Percentiles rank a stretch among this genome's conserved stretches.
phyloP scores from a whole-genome alignment of 2,888 invertebrate species.

The Tiliacea citrago region DNA sequence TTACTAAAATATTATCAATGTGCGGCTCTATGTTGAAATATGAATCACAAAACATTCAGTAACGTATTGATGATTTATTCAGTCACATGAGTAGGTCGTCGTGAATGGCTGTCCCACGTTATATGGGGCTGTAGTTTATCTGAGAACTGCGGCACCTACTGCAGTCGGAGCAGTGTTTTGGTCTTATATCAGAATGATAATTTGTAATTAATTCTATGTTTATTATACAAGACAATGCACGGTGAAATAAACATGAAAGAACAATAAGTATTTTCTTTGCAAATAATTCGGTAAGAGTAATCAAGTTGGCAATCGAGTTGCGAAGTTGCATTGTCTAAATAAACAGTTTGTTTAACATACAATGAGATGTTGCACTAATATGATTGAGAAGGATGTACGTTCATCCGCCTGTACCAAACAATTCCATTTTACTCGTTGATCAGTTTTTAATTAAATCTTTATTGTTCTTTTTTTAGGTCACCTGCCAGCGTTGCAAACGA shows the following conservation, averaged over 20 bases:
- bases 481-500: slow-evolving; percentile 8
- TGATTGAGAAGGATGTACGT: slow-evolving; percentile 74
- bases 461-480: slow-evolving; percentile 55
- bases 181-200: background rate
- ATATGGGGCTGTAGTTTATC: background rate
- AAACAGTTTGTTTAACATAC: slow-evolving; percentile 81
- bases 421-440: slow-evolving; percentile 49
- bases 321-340: slow-evolving; percentile 70
- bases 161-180: background rate
- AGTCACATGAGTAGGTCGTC: background rate
- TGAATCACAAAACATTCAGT: slow-evolving; percentile 25
- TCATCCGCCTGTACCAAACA: slow-evolving; percentile 61
- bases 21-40: slow-evolving; percentile 5
- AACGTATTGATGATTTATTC: slow-evolving; percentile 11
- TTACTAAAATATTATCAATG: slow-evolving; percentile 31
- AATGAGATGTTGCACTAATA: slow-evolving; percentile 77
- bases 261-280: slow-evolving; percentile 44
- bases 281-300: slow-evolving; percentile 72
- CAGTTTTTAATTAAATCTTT: slow-evolving; percentile 56
- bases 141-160: background rate
- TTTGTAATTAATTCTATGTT: background rate
- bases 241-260: slow-evolving; percentile 4
- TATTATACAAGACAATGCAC: slow-evolving; percentile 27
- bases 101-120: background rate
- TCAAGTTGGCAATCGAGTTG: slow-evolving; percentile 65